These are phyloP conservation scores for Ips typographus DNA, from an alignment of 1,140 invertebrate genomes.

Conservation along the genomic window DNA sequence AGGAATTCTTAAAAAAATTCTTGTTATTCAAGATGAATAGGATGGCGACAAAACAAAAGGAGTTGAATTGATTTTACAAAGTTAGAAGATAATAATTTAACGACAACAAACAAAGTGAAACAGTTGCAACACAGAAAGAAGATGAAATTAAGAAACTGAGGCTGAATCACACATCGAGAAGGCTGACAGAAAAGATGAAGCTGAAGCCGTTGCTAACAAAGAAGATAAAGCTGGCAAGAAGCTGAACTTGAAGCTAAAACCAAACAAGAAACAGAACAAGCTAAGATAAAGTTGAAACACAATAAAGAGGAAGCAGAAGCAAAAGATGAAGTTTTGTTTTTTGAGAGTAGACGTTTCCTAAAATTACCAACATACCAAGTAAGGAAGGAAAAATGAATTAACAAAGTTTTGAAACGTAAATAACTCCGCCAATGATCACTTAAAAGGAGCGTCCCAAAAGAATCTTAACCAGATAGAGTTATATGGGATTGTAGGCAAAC, in stretches of 20 bases:
- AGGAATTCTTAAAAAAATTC: constrained; percentile 6
- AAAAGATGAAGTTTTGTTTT: neutral
- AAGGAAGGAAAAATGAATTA: no score
- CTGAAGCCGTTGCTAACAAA: neutral
- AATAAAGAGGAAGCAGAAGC: constrained; percentile 7
- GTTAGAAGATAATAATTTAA: no score
- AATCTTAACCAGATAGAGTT: constrained; percentile 23
- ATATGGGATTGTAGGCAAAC: constrained; percentile 27
- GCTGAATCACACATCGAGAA: no score
- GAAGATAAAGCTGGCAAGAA: neutral
- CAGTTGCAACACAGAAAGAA: no score
- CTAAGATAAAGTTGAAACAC: neutral
- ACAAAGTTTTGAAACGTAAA: no score
- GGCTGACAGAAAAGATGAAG: no score
- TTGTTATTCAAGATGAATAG: neutral
- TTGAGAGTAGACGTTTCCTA: no score
- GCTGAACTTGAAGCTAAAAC: neutral
- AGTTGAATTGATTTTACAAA: constrained; percentile 2
- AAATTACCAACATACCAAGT: no score
- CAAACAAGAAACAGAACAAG: constrained; percentile 9
- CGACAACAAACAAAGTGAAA: no score
- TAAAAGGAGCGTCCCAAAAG: constrained; percentile 14
- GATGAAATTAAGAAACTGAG: no score
- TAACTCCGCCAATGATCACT: constrained; percentile 2
- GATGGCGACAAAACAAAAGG: constrained; percentile 8